Base-by-base conservation (phyloP, 2,888 invertebrate genomes). In the Gandaritis pyraliata region DNA sequence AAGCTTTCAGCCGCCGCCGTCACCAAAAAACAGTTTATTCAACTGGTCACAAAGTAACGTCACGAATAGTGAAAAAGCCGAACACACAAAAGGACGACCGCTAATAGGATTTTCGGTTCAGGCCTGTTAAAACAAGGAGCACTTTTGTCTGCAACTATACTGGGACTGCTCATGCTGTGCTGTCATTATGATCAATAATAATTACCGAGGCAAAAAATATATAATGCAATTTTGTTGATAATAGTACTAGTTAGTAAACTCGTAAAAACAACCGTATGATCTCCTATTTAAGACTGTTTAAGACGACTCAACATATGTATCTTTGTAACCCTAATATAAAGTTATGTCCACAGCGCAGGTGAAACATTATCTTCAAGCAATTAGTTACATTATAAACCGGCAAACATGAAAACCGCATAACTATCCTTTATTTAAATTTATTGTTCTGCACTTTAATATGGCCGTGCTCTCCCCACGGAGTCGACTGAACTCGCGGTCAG, bases 361-460 rank as follows among this genome's bases (percentile, higher is more conserved):
- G 51, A 51, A 55, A 39, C 56, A 53, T 52, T 58, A 53, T 54
- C 62, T 62, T 54, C 51, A 54, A 51, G 63, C 41, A 68, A 72
- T 71, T 81, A 80, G 82, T 85, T 85, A 81, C 77, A 81, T 81
- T 84, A 82, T 77, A 85, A 82, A 78, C 72, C 73, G 75, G 81
- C 80, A 80, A 82, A 86, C 88, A 86, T 82, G 85, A 77, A 79
- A 86, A 86, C 83, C 82, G 83, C 87, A 87, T 86, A 88, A 89
- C 89, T 87, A 89, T 86, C 81, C 81, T 85, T 88, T 90, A 90
- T 90, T 90, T 78, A 88, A 88, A 90, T 90, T 90, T 91, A 90
- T 87, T 80, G 83, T 86, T 72, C 74, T 78, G 77, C 83, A 82
- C 86, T 88, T 88, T 88, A 87, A 85, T 86, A 77, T 77, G 77